A percentile compares a stretch with the other conserved stretches of the same genome.
phyloP scores from a whole-genome alignment of 1,140 invertebrate genomes.

The Neodiprion lecontei region DNA sequence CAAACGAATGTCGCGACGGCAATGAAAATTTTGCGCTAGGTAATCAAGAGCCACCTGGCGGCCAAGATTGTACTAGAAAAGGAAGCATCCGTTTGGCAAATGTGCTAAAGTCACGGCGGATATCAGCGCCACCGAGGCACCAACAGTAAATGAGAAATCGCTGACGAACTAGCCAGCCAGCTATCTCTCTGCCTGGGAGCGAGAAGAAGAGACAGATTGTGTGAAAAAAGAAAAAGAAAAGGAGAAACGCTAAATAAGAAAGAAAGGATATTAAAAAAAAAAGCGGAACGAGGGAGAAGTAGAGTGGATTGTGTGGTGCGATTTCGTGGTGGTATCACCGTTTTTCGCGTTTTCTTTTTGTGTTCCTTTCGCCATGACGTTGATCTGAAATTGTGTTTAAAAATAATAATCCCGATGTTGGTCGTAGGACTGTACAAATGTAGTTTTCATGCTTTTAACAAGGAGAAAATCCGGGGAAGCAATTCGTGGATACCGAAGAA shows the following conservation, averaged over 20 bases:
- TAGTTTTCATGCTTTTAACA: slow-evolving; percentile 67
- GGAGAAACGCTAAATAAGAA: neutral
- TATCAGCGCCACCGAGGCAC: neutral
- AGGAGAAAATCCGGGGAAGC: slow-evolving; percentile 65
- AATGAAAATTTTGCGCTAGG: too few species aligned
- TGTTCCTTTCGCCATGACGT: slow-evolving; percentile 53
- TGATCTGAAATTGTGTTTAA: slow-evolving; percentile 47
- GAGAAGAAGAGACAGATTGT: neutral
- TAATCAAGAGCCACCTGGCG: too few species aligned
- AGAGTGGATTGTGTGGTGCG: neutral
- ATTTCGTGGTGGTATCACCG: slow-evolving; percentile 3
- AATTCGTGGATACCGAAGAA: slow-evolving; percentile 73
- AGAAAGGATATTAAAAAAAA: neutral
- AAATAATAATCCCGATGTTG: slow-evolving; percentile 67
- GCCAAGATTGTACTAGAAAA: too few species aligned
- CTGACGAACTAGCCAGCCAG: neutral
- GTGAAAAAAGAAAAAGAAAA: neutral
- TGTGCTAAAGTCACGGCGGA: neutral
- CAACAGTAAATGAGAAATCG: neutral
- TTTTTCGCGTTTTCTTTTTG: slow-evolving; percentile 25
- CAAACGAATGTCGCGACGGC: too few species aligned
- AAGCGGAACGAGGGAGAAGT: neutral
- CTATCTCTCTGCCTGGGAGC: neutral
- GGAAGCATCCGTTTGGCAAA: neutral
- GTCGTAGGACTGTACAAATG: slow-evolving; percentile 69